Evolutionary conservation across 1,140 invertebrate genomes (phyloP).

Genomic region (Polyergus mexicanus): DNA sequence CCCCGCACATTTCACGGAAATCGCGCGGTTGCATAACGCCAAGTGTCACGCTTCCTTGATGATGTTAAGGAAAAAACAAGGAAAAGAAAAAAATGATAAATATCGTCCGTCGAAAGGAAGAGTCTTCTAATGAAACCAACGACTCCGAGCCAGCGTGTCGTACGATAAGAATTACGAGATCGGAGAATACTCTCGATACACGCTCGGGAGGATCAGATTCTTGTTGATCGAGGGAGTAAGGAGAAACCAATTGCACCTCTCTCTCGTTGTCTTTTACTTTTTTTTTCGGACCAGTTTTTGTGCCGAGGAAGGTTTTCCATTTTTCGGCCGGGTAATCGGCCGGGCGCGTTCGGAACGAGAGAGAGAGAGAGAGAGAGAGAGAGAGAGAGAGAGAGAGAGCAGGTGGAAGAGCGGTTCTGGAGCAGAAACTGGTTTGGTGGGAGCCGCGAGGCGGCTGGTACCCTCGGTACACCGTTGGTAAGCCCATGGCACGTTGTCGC

Average conservation of each 20-base stretch:
- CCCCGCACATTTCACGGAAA: conserved; percentile 73
- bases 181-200: not conserved
- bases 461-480: conserved; percentile 22
- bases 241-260: not conserved
- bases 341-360: conserved; percentile 25
- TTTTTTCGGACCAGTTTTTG: not conserved
- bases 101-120: not conserved
- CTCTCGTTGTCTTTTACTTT: not conserved
- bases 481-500: conserved; percentile 46
- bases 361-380: conserved; percentile 3
- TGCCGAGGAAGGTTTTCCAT: conserved; percentile 6
- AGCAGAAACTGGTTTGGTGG: conserved; percentile 66
- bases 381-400: conserved; percentile 43
- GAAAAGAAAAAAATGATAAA: conserved; percentile 39
- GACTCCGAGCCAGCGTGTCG: not conserved
- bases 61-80: conserved; percentile 66
- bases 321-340: conserved; percentile 38
- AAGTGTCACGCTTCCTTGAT: conserved; percentile 73
- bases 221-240: not conserved
- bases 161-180: conserved; percentile 23
- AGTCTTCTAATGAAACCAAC: conserved; percentile 19
- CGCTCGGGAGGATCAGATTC: not conserved
- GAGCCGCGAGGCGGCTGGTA: conserved; percentile 61
- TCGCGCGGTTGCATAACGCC: conserved; percentile 76
- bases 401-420: conserved; percentile 68